phyloP scores from a whole-genome alignment of 2,113 vertebrate species.

The Boleophthalmus pectinirostris region DNA sequence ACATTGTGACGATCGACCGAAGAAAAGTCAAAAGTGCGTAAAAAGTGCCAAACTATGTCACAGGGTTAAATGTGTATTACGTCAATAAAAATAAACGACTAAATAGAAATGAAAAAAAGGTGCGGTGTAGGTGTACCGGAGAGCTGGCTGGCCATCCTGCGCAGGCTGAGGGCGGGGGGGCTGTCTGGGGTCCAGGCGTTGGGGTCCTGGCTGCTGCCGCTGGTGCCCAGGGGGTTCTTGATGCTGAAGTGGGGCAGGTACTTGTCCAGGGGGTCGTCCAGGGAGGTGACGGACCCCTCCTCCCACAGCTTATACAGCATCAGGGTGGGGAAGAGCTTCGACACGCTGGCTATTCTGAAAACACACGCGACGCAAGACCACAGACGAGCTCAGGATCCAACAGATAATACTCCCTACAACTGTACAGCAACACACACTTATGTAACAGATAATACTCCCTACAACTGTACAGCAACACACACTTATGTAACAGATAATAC shows the following conservation, averaged over 20 bases:
- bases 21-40: too few relatives aligned
- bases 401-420: too few relatives aligned
- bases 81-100: too few relatives aligned
- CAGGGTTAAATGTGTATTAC: too few relatives aligned
- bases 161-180: conserved; percentile 81
- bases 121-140: conserved; percentile 57
- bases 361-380: not conserved
- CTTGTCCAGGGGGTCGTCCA: conserved; percentile 88
- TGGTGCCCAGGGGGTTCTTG: conserved; percentile 84
- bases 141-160: conserved; percentile 89
- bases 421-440: too few relatives aligned
- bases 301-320: conserved; percentile 95
- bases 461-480: too few relatives aligned
- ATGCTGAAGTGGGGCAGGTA: conserved; percentile 83
- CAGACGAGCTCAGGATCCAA: too few relatives aligned
- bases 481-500: too few relatives aligned
- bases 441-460: too few relatives aligned
- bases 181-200: conserved; percentile 34
- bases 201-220: conserved; percentile 41
- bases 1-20: too few relatives aligned
- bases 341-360: conserved; percentile 87
- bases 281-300: conserved; percentile 81
- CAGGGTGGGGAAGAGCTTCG: conserved; percentile 90
- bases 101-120: too few relatives aligned
- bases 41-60: too few relatives aligned